Evolutionary conservation across 1,140 invertebrate genomes (phyloP).

Genomic region (Dufourea novaeangliae): DNA sequence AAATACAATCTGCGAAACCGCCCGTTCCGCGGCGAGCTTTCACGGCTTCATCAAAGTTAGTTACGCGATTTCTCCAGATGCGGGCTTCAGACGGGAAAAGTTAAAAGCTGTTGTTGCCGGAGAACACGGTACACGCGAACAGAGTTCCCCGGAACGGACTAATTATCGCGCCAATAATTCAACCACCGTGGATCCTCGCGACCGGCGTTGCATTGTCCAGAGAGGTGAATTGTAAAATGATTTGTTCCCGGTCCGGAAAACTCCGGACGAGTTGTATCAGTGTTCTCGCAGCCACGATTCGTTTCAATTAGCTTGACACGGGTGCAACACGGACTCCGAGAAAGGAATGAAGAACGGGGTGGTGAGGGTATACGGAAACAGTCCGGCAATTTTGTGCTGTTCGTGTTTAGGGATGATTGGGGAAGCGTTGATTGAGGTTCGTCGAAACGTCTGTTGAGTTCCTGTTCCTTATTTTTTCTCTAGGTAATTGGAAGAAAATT

Average conservation of each 20-base stretch:
- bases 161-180: constrained; percentile 49
- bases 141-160: background rate
- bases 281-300: constrained; percentile 5
- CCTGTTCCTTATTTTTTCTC: too few relatives aligned
- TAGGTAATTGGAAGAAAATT: too few relatives aligned
- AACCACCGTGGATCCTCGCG: background rate
- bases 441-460: too few relatives aligned
- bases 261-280: background rate
- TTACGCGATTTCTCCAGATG: constrained; percentile 50
- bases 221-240: background rate
- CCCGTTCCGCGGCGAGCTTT: constrained; percentile 31
- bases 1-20: constrained; percentile 22
- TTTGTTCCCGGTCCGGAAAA: background rate
- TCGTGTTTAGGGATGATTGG: background rate
- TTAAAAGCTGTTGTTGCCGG: constrained; percentile 38
- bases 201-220: background rate
- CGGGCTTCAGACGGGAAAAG: constrained; percentile 16
- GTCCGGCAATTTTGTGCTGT: background rate
- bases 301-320: constrained; percentile 31
- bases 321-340: background rate
- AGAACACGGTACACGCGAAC: constrained; percentile 17
- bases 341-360: background rate
- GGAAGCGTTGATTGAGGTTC: background rate
- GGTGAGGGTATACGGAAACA: background rate
- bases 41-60: constrained; percentile 50